A percentile compares a stretch with the other conserved stretches of the same genome.
Conservation (phyloP, 2,113 vertebrate species). For the Seriola aureovittata region DNA sequence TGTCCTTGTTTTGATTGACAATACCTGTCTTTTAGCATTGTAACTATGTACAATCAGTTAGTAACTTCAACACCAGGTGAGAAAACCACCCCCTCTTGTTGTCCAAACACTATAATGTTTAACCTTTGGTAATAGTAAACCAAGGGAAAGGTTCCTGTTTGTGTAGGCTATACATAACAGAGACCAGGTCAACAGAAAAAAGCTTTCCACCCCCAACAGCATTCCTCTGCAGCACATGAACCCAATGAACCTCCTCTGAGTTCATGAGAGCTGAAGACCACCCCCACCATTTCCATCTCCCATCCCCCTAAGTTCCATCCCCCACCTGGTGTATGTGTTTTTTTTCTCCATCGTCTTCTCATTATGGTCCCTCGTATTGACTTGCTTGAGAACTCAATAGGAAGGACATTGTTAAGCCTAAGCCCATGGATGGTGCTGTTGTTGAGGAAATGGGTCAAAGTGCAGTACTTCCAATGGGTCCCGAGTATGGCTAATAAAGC, state of each 20-base stretch:
- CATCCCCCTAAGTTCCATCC: slow-evolving; percentile 54
- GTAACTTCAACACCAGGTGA: slow-evolving; percentile 46
- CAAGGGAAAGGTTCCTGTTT: slow-evolving; percentile 28
- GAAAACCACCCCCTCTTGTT: slow-evolving; percentile 12
- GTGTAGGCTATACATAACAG: slow-evolving; percentile 23
- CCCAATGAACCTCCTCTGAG: slow-evolving; percentile 65
- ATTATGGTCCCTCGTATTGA: slow-evolving; percentile 34
- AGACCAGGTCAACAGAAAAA: slow-evolving; percentile 50
- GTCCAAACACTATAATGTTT: slow-evolving; percentile 51
- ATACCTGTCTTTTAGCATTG: slow-evolving; percentile 15
- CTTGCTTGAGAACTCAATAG: slow-evolving; percentile 48
- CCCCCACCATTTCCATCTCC: slow-evolving; percentile 62
- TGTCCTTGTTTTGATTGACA: slow-evolving; percentile 52
- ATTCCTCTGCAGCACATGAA: slow-evolving; percentile 77
- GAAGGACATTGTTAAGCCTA: slow-evolving; percentile 9
- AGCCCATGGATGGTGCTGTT: slow-evolving; percentile 9
- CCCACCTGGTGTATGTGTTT: slow-evolving; percentile 54
- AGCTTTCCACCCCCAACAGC: slow-evolving; percentile 51
- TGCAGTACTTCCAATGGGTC: not conserved
- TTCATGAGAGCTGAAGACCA: slow-evolving; percentile 65
- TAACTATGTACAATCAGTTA: not conserved
- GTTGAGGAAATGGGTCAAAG: slow-evolving; percentile 39
- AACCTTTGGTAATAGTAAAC: slow-evolving; percentile 65
- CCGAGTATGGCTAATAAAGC: not conserved
- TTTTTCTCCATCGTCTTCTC: slow-evolving; percentile 23